A percentile compares a stretch with the other conserved stretches of the same genome.
phyloP scores from a whole-genome alignment of 2,113 vertebrate genomes.

The Plectropomus leopardus region DNA sequence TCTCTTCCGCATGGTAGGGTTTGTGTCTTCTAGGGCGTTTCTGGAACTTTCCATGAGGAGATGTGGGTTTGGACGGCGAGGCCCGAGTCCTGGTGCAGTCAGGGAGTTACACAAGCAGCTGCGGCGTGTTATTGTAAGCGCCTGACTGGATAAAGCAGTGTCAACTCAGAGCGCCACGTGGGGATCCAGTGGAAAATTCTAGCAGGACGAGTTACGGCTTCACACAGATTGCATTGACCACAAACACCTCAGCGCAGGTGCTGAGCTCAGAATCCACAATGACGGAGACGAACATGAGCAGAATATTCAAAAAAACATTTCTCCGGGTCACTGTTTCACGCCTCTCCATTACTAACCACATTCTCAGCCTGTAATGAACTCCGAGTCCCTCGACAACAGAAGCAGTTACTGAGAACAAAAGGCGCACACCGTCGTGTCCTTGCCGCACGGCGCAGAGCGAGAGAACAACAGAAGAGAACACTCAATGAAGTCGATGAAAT shows the following conservation, averaged over 20 bases:
- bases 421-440: conserved; percentile 44
- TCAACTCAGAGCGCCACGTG: conserved; percentile 37
- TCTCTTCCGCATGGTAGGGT: conserved; percentile 49
- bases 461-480: conserved; percentile 55
- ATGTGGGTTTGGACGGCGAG: conserved; percentile 40
- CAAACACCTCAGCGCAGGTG: conserved; percentile 28
- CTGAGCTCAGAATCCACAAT: neutral
- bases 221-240: conserved; percentile 4
- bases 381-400: conserved; percentile 42
- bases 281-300: neutral
- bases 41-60: conserved; percentile 63
- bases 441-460: conserved; percentile 11
- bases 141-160: conserved; percentile 25
- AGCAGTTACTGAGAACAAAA: conserved; percentile 60
- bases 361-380: conserved; percentile 52
- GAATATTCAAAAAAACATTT: neutral
- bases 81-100: conserved; percentile 16
- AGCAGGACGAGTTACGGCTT: conserved; percentile 4
- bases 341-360: conserved; percentile 45
- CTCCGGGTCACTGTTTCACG: conserved; percentile 33
- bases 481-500: conserved; percentile 55
- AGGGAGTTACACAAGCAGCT: conserved; percentile 44
- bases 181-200: conserved; percentile 29
- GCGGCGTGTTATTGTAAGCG: conserved; percentile 43
- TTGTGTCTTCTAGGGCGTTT: conserved; percentile 57